Evolutionary conservation across 2,888 invertebrate species (phyloP).

Genomic region (Gasteruption jaculator): DNA sequence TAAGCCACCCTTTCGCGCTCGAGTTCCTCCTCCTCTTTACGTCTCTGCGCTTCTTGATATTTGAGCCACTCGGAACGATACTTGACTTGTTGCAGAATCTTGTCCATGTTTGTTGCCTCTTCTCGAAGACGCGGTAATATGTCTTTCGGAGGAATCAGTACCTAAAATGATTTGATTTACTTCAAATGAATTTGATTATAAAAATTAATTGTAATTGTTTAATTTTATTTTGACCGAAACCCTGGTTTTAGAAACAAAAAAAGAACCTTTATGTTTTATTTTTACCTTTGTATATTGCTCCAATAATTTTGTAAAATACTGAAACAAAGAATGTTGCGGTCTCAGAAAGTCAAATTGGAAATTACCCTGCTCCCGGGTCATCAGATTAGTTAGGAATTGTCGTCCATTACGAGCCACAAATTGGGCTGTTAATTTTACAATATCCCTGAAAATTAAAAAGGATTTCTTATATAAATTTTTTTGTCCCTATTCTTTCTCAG

Average conservation of each 20-base stretch:
- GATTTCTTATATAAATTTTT: constrained; percentile 3
- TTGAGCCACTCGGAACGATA: constrained; percentile 96
- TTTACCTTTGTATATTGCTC: constrained; percentile 95
- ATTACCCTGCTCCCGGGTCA: constrained; percentile 97
- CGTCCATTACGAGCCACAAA: constrained; percentile 98
- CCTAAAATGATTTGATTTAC: constrained; percentile 44
- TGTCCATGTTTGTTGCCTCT: constrained; percentile 66
- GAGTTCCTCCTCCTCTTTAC: constrained; percentile 90
- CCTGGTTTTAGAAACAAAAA: background rate
- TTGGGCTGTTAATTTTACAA: constrained; percentile 96
- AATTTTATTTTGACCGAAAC: background rate
- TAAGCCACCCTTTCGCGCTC: constrained; percentile 94
- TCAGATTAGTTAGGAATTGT: constrained; percentile 94
- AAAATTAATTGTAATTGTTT: no score
- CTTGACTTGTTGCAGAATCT: constrained; percentile 81
- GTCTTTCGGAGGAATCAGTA: constrained; percentile 93
- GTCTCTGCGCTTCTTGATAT: constrained; percentile 88
- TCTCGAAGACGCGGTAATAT: constrained; percentile 72
- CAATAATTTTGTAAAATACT: constrained; percentile 95
- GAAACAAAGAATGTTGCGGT: constrained; percentile 97
- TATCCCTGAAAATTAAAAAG: constrained; percentile 64
- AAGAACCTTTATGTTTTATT: no score
- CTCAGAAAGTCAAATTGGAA: constrained; percentile 98
- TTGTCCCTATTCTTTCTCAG: no score
- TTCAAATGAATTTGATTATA: constrained; percentile 1